phyloP scores from a whole-genome alignment of 1,140 invertebrate genomes.

The Brevipalpus yothersi region DNA sequence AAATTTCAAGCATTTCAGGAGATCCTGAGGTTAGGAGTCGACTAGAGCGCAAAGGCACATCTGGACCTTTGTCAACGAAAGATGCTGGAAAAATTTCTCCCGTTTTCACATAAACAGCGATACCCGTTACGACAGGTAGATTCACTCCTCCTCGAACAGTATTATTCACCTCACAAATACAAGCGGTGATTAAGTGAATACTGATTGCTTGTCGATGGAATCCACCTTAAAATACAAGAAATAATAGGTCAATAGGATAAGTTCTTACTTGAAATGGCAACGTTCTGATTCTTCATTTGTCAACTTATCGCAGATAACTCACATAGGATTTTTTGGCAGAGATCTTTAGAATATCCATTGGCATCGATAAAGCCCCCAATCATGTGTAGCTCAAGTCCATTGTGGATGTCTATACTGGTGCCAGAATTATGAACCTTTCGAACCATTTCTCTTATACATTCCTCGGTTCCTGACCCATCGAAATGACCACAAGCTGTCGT shows the following conservation, averaged over 20 bases:
- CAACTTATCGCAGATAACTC: conserved; percentile 22
- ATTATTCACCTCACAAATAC: neutral
- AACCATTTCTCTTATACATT: conserved; percentile 46
- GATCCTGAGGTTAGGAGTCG: neutral
- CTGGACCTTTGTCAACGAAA: neutral
- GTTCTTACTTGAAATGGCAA: neutral
- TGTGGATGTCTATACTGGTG: neutral
- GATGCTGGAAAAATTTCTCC: neutral
- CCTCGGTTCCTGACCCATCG: conserved; percentile 58
- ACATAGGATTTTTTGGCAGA: conserved; percentile 72
- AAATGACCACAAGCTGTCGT: conserved; percentile 62
- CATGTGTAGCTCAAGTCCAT: conserved; percentile 47
- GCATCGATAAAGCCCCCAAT: conserved; percentile 69
- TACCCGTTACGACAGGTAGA: neutral
- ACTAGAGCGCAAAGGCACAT: neutral
- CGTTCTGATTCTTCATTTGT: neutral
- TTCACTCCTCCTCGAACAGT: neutral
- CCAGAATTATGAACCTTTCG: conserved; percentile 34
- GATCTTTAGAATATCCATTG: conserved; percentile 52
- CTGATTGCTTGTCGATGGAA: neutral
- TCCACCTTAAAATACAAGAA: neutral
- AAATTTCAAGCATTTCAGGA: neutral
- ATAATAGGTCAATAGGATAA: neutral
- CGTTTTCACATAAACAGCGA: neutral
- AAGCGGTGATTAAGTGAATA: neutral